Evolutionary conservation across 2,797 vertebrate genomes (phyloP).

Genomic region (Scyliorhinus canicula): DNA sequence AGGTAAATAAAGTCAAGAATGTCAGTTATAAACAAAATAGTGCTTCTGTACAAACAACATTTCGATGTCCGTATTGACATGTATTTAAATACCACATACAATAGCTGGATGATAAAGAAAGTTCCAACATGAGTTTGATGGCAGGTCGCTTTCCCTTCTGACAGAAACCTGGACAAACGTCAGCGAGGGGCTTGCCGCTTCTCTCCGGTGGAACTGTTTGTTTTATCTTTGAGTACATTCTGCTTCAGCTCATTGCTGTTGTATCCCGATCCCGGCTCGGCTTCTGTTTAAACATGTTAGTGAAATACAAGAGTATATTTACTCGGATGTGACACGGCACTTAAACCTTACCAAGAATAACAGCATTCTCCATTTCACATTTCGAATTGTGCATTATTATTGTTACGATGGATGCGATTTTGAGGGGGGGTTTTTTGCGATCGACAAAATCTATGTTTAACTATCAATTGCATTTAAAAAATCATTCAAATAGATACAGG

Average conservation of each 20-base stretch:
- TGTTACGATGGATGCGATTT: background rate
- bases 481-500: background rate
- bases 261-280: slow-evolving; percentile 79
- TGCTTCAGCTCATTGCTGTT: slow-evolving; percentile 60
- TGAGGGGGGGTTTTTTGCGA: background rate
- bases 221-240: slow-evolving; percentile 59
- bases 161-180: slow-evolving; percentile 47
- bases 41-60: slow-evolving; percentile 33
- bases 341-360: background rate
- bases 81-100: slow-evolving; percentile 3
- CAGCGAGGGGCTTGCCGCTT: slow-evolving; percentile 86
- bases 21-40: slow-evolving; percentile 18
- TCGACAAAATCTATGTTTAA: background rate
- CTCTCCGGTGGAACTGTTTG: slow-evolving; percentile 54
- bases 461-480: background rate
- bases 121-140: background rate
- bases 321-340: background rate
- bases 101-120: background rate
- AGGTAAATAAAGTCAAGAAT: background rate
- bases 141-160: background rate
- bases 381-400: background rate
- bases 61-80: background rate
- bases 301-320: background rate
- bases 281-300: slow-evolving; percentile 58
- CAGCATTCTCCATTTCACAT: background rate